phyloP scores from a whole-genome alignment of 1,140 invertebrate species.

The Aphelenchoides besseyi region DNA sequence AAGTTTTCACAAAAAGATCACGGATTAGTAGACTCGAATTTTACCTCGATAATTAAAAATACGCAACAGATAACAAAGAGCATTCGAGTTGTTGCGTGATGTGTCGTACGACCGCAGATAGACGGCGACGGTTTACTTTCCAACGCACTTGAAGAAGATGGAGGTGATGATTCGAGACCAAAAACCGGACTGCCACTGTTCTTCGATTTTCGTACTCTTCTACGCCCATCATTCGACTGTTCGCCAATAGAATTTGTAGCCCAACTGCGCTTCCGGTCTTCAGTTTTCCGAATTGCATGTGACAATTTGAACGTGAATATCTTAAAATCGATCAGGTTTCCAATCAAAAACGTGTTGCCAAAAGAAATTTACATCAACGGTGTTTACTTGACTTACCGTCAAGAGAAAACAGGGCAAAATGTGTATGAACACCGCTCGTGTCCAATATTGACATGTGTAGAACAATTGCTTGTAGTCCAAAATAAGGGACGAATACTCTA shows the following conservation, averaged over 20 bases:
- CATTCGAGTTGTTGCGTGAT: conserved; percentile 57
- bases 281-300: conserved; percentile 47
- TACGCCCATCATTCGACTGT: background rate
- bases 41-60: conserved; percentile 55
- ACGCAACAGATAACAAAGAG: conserved; percentile 48
- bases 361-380: background rate
- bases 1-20: too few species aligned
- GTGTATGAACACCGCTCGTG: conserved; percentile 48
- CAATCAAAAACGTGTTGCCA: conserved; percentile 11
- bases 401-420: conserved; percentile 50
- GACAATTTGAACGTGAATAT: conserved; percentile 56
- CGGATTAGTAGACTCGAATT: too few species aligned
- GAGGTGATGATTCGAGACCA: background rate
- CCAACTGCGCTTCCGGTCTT: conserved; percentile 54
- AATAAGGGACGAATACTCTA: conserved; percentile 48
- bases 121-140: conserved; percentile 1
- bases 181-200: too few species aligned
- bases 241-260: conserved; percentile 20
- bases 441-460: conserved; percentile 49
- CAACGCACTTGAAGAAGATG: conserved; percentile 11
- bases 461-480: conserved; percentile 46
- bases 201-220: conserved; percentile 11
- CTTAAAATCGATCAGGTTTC: conserved; percentile 30
- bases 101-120: conserved; percentile 31
- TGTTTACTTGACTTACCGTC: conserved; percentile 32